phyloP scores from a whole-genome alignment of 64 coral and sea anemone species.

The Hydrozoanthus tunicans region DNA sequence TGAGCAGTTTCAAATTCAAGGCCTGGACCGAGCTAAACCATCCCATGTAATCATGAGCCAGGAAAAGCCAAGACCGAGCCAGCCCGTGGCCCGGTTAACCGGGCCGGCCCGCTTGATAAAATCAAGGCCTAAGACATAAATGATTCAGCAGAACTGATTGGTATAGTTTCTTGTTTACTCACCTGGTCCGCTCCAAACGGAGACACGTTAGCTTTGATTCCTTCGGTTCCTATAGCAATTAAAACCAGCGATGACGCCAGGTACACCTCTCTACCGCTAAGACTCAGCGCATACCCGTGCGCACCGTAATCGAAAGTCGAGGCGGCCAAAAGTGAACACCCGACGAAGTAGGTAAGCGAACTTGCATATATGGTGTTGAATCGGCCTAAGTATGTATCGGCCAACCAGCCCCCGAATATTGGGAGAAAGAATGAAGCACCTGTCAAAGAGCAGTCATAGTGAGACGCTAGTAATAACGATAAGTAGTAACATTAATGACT shows the following conservation, averaged over 20 bases:
- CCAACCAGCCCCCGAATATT: constrained; percentile 79
- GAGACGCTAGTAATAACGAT: too few relatives aligned
- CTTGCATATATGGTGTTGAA: constrained; percentile 77
- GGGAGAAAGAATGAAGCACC: constrained; percentile 73
- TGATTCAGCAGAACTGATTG: too few relatives aligned
- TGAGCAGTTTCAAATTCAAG: too few relatives aligned
- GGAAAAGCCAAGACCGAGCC: too few relatives aligned
- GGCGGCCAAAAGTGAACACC: constrained; percentile 53
- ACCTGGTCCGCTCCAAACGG: constrained; percentile 79
- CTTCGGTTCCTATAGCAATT: constrained; percentile 64
- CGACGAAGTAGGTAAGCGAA: constrained; percentile 67
- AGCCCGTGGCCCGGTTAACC: too few relatives aligned
- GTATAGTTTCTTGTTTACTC: neutral
- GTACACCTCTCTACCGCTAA: constrained; percentile 39
- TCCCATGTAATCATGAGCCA: too few relatives aligned
- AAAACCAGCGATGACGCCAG: constrained; percentile 53
- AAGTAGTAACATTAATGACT: too few relatives aligned
- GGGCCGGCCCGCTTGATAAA: too few relatives aligned
- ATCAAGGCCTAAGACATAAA: too few relatives aligned
- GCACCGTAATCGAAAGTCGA: constrained; percentile 42
- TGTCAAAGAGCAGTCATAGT: neutral
- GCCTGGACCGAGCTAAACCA: too few relatives aligned
- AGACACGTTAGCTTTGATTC: constrained; percentile 84
- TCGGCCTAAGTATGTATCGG: constrained; percentile 70
- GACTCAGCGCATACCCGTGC: neutral